Evolutionary conservation across 2,113 vertebrate genomes (phyloP).

Genomic region (Oceanodroma tethys): DNA sequence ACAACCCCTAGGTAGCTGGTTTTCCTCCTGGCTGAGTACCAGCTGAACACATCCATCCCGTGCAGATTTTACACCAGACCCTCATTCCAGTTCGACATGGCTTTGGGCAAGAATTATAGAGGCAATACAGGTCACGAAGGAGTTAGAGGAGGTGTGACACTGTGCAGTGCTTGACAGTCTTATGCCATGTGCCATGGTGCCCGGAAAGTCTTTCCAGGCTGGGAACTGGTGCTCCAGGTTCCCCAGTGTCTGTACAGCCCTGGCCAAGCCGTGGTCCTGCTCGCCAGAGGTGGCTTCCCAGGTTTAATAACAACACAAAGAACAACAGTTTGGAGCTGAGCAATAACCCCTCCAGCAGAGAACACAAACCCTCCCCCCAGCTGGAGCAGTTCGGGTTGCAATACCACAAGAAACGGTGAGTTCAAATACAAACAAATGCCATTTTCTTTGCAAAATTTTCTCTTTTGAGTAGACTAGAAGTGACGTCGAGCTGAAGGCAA

Average conservation of each 20-base stretch:
- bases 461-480: background rate
- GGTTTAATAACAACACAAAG: background rate
- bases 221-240: background rate
- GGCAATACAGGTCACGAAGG: background rate
- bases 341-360: background rate
- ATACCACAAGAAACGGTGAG: fast-evolving
- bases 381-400: background rate
- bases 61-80: background rate
- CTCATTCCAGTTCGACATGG: background rate
- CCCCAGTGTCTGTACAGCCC: background rate
- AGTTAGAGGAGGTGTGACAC: background rate
- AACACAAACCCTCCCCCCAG: background rate
- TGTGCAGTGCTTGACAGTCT: background rate
- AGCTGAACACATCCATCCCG: fast-evolving
- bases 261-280: fast-evolving
- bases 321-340: background rate
- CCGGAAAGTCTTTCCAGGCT: background rate
- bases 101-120: background rate
- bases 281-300: background rate
- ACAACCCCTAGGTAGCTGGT: background rate
- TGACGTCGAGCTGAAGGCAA: background rate
- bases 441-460: background rate
- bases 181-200: fast-evolving
- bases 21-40: background rate
- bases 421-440: background rate